Evolutionary conservation across 30 jellyfish, hydroid and myxozoan species (phyloP), one percentile per base, ranked within the genome.

Genomic region (Nemopilema nomurai): DNA sequence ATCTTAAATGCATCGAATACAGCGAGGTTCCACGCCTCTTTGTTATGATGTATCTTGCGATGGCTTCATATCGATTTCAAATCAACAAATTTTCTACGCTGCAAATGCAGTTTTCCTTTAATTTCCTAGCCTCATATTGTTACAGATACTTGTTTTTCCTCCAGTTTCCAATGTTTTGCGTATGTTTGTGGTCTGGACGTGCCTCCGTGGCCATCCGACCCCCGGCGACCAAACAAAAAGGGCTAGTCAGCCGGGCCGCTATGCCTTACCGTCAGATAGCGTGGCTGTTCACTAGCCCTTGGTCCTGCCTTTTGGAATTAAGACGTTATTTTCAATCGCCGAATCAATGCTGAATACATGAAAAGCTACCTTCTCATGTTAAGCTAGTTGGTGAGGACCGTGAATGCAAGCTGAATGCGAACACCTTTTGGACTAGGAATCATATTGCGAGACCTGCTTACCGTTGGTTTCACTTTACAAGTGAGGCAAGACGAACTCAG

Each of bases 321-420:
- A 41, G 57, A 41, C 13, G 57, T 6, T 41, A 41, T 41, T 41
- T n/a, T 41, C 57, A 41, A 41, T 41, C 6, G 13, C 57, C 57
- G 6, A 41, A 41, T 41, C 57, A 41, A 41, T 41, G 57, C 57
- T 41, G 57, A 3, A 41, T 41, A 41, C 57, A 41, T 41, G 57
- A 41, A 3, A 41, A 3, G 57, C 6, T 6, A 41, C 13, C 57
- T 41, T 41, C 57, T n/a, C n/a, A n/a, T n/a, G n/a, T n/a, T n/a
- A n/a, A n/a, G n/a, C n/a, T 3, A 71, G 82, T 71, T 62, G 80
- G 66, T 51, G 22, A 52, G 73, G 62, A 71, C 79, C 86, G 32
- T 81, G 85, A 71, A 83, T 71, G 63, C 76, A n/a, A 21, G 49
- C 74, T 83, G 91, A 83, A 82, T 82, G 19, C 90, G 84, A 82